Evolutionary conservation across 2,113 vertebrate genomes (phyloP).

Genomic region (Raphicerus campestris): DNA sequence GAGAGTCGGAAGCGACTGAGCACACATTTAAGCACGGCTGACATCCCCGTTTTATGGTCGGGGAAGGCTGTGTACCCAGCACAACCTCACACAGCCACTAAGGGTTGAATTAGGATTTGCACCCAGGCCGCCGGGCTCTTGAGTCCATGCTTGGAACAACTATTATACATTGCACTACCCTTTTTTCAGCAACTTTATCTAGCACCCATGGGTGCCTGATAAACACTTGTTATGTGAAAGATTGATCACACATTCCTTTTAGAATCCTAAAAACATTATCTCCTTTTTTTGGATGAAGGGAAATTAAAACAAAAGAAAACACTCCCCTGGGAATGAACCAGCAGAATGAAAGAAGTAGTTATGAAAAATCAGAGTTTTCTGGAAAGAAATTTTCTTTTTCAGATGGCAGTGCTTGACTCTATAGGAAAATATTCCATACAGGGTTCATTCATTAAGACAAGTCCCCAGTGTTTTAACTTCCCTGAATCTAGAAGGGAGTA

Average conservation of each 20-base stretch:
- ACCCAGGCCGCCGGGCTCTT: accelerated
- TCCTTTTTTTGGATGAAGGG: not conserved
- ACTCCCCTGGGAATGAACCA: not conserved
- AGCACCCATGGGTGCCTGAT: not conserved
- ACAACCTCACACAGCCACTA: not conserved
- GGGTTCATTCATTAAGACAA: not conserved
- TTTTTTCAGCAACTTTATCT: not conserved
- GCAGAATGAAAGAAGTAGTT: not conserved
- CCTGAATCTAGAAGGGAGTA: not conserved
- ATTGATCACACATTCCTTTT: not conserved
- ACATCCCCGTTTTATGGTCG: not conserved
- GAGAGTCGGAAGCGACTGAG: accelerated
- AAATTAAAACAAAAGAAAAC: not conserved
- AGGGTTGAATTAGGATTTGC: not conserved
- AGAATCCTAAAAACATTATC: not conserved
- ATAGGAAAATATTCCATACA: not conserved
- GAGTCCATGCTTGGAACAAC: accelerated
- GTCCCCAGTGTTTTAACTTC: not conserved
- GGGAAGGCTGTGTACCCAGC: not conserved
- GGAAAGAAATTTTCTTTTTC: not conserved
- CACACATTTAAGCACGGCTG: accelerated
- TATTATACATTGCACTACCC: not conserved
- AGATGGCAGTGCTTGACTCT: not conserved
- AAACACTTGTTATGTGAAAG: not conserved
- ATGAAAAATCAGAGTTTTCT: not conserved